Evolutionary conservation across 2,113 vertebrate genomes (phyloP).

Genomic region (Smithornis capensis): DNA sequence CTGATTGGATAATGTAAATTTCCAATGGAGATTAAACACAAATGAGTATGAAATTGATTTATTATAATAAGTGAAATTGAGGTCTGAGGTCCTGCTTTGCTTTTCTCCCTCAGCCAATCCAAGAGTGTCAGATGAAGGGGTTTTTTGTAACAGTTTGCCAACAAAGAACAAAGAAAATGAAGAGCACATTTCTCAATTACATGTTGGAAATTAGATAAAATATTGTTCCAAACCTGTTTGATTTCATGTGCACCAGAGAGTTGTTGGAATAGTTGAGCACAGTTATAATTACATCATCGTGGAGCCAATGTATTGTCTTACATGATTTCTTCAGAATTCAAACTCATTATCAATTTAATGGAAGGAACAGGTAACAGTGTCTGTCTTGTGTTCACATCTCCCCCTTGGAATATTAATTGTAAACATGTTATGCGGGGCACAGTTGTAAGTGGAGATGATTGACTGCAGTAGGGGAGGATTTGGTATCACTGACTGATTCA

Average conservation of each 20-base stretch:
- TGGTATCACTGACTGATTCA: background rate
- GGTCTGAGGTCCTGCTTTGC: constrained; percentile 60
- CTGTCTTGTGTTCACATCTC: background rate
- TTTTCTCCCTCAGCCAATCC: constrained; percentile 36
- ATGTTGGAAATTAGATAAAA: constrained; percentile 25
- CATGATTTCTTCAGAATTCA: background rate
- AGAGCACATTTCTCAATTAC: constrained; percentile 33
- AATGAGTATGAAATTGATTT: constrained; percentile 78
- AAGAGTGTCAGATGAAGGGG: constrained; percentile 7
- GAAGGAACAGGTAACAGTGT: background rate
- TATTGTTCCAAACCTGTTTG: constrained; percentile 19
- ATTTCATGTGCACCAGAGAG: background rate
- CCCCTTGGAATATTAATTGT: background rate
- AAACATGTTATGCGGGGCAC: background rate
- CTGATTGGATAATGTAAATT: constrained; percentile 78
- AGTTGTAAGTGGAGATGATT: background rate
- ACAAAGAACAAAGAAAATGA: constrained; percentile 56
- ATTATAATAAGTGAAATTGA: constrained; percentile 75
- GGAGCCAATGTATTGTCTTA: background rate
- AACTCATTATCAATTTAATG: background rate
- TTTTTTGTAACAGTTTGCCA: constrained; percentile 53
- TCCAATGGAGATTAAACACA: constrained; percentile 76
- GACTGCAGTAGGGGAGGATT: background rate
- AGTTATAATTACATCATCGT: background rate
- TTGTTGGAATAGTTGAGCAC: background rate